A percentile compares a stretch with the other conserved stretches of the same genome.
These are phyloP conservation scores for Asbolus verrucosus DNA, from an alignment of 1,140 invertebrate species.

Conservation along the genomic window DNA sequence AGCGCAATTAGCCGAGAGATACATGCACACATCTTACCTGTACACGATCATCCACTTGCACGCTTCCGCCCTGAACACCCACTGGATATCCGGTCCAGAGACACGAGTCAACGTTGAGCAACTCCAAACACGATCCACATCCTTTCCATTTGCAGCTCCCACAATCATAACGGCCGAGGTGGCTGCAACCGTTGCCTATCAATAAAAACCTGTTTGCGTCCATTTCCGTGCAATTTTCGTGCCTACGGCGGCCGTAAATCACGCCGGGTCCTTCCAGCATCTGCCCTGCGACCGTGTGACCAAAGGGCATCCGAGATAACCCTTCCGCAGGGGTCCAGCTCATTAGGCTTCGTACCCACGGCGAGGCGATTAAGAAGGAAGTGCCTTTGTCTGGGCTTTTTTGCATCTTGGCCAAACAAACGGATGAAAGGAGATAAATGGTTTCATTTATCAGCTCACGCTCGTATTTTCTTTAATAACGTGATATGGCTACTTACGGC, in stretches of 20 bases:
- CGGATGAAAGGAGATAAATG: constrained; percentile 32
- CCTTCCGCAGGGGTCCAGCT: constrained; percentile 46
- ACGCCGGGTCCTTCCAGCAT: constrained; percentile 26
- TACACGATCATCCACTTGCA: constrained; percentile 44
- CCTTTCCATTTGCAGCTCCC: neutral
- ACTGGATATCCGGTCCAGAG: constrained; percentile 40
- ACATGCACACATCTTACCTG: constrained; percentile 44
- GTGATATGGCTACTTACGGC: constrained; percentile 16
- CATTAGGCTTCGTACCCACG: constrained; percentile 42
- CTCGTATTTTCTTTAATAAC: constrained; percentile 11
- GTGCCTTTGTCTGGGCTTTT: constrained; percentile 34
- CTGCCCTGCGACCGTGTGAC: constrained; percentile 48
- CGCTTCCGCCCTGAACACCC: constrained; percentile 38
- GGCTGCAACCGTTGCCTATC: constrained; percentile 12
- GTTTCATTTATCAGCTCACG: constrained; percentile 19
- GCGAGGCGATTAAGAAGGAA: constrained; percentile 27
- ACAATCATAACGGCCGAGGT: neutral
- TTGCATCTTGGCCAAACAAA: constrained; percentile 43
- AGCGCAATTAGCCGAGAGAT: constrained; percentile 40
- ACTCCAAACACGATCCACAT: neutral
- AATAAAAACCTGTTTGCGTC: constrained; percentile 46
- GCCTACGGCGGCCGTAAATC: constrained; percentile 41
- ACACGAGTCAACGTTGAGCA: constrained; percentile 1
- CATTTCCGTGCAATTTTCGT: constrained; percentile 43
- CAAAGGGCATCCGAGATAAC: constrained; percentile 45